A percentile compares a stretch with the other conserved stretches of the same genome.
Evolutionary conservation across 2,113 vertebrate species (phyloP).

Genomic region (Pelodiscus sinensis): DNA sequence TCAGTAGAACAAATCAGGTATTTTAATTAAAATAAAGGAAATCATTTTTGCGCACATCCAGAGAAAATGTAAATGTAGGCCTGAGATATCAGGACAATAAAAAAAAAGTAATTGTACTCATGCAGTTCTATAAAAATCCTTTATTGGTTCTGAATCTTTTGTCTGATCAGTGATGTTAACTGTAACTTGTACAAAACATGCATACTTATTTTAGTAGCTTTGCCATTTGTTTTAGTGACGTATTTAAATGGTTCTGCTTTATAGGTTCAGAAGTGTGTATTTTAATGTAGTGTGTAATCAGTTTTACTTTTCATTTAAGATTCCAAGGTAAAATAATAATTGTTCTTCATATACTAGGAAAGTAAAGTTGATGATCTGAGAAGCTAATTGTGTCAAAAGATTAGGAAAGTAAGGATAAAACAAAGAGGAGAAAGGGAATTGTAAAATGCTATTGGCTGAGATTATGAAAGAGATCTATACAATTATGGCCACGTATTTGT

Average conservation of each 20-base stretch:
- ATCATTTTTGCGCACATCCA: rapidly evolving
- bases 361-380: not conserved
- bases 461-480: not conserved
- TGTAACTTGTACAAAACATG: not conserved
- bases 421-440: not conserved
- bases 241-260: not conserved
- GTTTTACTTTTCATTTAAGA: not conserved
- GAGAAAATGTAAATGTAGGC: not conserved
- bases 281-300: not conserved
- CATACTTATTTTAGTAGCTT: not conserved
- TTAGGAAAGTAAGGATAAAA: not conserved
- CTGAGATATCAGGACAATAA: not conserved
- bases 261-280: not conserved
- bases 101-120: slow-evolving; percentile 5
- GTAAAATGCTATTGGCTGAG: not conserved
- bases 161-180: not conserved
- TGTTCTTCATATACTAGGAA: not conserved
- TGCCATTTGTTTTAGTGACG: not conserved
- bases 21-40: slow-evolving; percentile 10
- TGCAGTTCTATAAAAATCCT: not conserved
- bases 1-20: not conserved
- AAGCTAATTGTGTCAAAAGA: not conserved
- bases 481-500: not conserved
- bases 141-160: not conserved
- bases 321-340: not conserved